Conservation (phyloP, 2,113 vertebrate genomes). For the Maccullochella peelii region DNA sequence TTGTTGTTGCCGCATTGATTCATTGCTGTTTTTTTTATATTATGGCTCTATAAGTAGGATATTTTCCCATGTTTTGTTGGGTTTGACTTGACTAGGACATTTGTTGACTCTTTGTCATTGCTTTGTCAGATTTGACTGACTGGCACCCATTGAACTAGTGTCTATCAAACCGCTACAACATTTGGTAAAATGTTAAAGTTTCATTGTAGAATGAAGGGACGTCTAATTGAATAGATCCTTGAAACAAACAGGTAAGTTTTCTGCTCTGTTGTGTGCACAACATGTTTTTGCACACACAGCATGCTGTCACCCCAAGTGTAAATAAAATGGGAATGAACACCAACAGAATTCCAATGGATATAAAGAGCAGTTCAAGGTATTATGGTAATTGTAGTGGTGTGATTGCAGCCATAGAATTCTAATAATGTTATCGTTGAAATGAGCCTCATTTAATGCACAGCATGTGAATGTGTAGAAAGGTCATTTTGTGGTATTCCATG, state of each 20-base stretch:
- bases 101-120: neutral
- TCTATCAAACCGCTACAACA: neutral
- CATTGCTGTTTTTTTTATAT: neutral
- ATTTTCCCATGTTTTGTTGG: neutral
- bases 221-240: neutral
- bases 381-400: constrained; percentile 2
- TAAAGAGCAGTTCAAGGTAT: neutral
- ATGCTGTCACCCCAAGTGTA: neutral
- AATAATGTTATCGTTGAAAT: neutral
- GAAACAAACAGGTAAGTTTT: neutral
- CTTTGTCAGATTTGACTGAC: neutral
- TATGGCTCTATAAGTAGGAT: neutral
- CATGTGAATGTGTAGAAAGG: constrained; percentile 7
- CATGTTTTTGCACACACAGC: neutral
- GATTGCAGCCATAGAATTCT: neutral
- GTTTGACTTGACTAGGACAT: neutral
- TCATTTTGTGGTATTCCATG: neutral
- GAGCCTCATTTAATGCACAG: neutral
- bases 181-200: neutral
- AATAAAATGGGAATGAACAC: neutral
- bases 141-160: neutral
- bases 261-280: neutral
- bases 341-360: neutral
- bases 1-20: neutral
- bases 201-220: neutral